phyloP scores from a whole-genome alignment of 2,113 vertebrate genomes.

The Xyrauchen texanus region DNA sequence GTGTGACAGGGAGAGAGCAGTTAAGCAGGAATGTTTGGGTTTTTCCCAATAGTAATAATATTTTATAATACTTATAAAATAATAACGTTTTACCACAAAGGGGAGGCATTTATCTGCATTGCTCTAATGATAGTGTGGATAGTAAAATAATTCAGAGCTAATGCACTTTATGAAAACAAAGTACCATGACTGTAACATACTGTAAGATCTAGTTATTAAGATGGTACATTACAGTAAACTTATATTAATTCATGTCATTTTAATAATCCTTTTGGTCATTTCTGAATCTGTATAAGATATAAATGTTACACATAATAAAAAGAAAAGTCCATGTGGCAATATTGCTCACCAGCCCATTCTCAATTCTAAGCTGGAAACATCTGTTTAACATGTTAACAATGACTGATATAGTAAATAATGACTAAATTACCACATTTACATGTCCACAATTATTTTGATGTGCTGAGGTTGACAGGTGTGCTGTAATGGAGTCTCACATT shows the following conservation, averaged over 20 bases:
- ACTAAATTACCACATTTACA: constrained; percentile 18
- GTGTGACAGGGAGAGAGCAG: not conserved
- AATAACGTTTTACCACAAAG: not conserved
- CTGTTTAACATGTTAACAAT: constrained; percentile 15
- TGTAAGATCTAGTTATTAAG: too few species aligned
- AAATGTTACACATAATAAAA: too few species aligned
- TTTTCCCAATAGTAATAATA: not conserved
- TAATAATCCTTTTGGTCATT: too few species aligned
- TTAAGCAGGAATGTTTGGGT: constrained; percentile 31
- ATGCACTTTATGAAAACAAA: not conserved
- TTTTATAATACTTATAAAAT: too few species aligned
- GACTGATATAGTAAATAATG: constrained; percentile 13
- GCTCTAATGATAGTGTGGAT: not conserved
- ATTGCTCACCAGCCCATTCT: not conserved
- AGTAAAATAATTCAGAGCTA: not conserved
- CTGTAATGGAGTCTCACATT: constrained; percentile 28
- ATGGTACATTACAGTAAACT: too few species aligned
- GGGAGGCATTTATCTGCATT: not conserved
- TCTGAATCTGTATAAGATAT: too few species aligned
- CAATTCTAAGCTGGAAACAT: not conserved
- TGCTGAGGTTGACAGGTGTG: constrained; percentile 29
- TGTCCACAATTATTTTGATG: constrained; percentile 4
- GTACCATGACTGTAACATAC: not conserved
- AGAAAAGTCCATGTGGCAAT: too few species aligned
- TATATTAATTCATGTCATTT: too few species aligned